Evolutionary conservation across 2,888 invertebrate species (phyloP).

Genomic region (Sthenelais limicola): DNA sequence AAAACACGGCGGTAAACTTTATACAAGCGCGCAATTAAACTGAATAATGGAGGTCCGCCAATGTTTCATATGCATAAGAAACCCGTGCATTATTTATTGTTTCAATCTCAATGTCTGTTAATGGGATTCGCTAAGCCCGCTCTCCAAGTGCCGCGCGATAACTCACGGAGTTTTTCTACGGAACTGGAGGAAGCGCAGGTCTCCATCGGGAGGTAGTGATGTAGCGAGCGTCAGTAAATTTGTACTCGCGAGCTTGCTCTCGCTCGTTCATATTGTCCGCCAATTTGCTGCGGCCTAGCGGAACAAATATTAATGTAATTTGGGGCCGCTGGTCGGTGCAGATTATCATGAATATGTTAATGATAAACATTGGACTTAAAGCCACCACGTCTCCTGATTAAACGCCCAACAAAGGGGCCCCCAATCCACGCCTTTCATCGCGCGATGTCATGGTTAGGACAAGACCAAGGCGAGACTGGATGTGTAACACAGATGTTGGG

Average conservation of each 20-base stretch:
- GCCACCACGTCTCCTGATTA: conserved; percentile 25
- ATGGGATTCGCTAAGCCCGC: conserved; percentile 11
- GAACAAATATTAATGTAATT: conserved; percentile 38
- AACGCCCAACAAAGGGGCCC: conserved; percentile 28
- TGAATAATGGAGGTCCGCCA: conserved; percentile 20
- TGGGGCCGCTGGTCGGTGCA: conserved; percentile 8
- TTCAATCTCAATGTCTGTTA: conserved; percentile 40
- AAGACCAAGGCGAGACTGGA: too few relatives aligned
- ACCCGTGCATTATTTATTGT: conserved; percentile 23
- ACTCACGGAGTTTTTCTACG: conserved; percentile 15
- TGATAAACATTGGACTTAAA: conserved; percentile 38
- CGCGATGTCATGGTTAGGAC: neutral
- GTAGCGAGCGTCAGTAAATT: conserved; percentile 32
- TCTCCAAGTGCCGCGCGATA: conserved; percentile 20
- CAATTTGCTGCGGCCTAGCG: conserved; percentile 36
- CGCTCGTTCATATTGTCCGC: conserved; percentile 33
- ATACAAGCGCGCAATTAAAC: conserved; percentile 35
- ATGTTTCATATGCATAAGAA: conserved; percentile 37
- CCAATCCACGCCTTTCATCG: conserved; percentile 21
- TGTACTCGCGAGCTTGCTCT: conserved; percentile 13
- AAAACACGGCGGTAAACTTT: conserved; percentile 36
- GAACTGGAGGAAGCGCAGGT: conserved; percentile 17
- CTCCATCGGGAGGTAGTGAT: conserved; percentile 32
- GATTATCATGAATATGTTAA: conserved; percentile 38
- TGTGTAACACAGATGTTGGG: too few relatives aligned